A percentile compares a stretch with the other conserved stretches of the same genome.
Evolutionary conservation across 1,140 invertebrate species (phyloP).

Genomic region (silkworm (Bombyx mori)): ASM3026992v2 NC_085124.1:37501-38000

Average conservation of each 20-base stretch:
- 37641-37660: neutral
- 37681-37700: neutral
- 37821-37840: slow-evolving; percentile 5
- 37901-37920: neutral
- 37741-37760: slow-evolving; percentile 2
- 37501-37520: neutral
- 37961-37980: neutral
- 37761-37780: slow-evolving; percentile 3
- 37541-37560: neutral
- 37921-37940: neutral
- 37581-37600: neutral
- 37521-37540: neutral
- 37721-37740: slow-evolving; percentile 1
- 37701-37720: slow-evolving; percentile 4
- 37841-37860: slow-evolving; percentile 3
- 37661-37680: neutral
- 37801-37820: slow-evolving; percentile 13
- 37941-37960: slow-evolving; percentile 2
- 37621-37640: neutral
- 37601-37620: neutral
- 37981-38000: slow-evolving; percentile 1
- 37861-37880: no score
- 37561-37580: neutral
- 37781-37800: slow-evolving; percentile 6
- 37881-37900: neutral